phyloP scores from a whole-genome alignment of 2,797 vertebrate species.

The Naso thynnoides region DNA sequence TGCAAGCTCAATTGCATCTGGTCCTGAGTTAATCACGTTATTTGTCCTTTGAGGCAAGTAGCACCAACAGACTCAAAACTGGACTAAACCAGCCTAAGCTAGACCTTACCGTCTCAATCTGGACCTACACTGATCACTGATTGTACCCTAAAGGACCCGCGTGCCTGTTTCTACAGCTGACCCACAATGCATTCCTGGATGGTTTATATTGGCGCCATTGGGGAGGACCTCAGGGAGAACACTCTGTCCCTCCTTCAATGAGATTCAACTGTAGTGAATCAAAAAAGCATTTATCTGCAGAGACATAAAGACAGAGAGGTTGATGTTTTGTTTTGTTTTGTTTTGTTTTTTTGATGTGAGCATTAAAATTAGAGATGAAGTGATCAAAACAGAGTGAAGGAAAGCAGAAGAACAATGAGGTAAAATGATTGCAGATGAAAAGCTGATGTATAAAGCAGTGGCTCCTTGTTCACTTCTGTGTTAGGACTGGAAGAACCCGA shows the following conservation, averaged over 20 bases:
- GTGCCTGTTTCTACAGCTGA: conserved; percentile 64
- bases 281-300: conserved; percentile 26
- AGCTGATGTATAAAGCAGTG: conserved; percentile 12
- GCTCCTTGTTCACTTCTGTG: conserved; percentile 22
- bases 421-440: conserved; percentile 12
- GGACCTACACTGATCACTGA: conserved; percentile 61
- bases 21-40: conserved; percentile 34
- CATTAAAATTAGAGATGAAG: neutral
- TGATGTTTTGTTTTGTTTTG: too few relatives aligned
- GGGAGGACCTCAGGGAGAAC: conserved; percentile 69
- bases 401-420: neutral
- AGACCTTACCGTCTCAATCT: conserved; percentile 37
- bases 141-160: conserved; percentile 53
- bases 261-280: conserved; percentile 32
- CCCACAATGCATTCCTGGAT: conserved; percentile 53
- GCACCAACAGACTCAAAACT: conserved; percentile 25
- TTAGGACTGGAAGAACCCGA: conserved; percentile 30
- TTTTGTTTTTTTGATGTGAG: conserved; percentile 7
- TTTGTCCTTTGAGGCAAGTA: conserved; percentile 31
- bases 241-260: conserved; percentile 45
- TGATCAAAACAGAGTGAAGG: neutral
- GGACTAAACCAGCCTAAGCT: conserved; percentile 46
- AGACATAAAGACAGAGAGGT: conserved; percentile 14
- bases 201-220: conserved; percentile 29
- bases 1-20: conserved; percentile 33